These are phyloP conservation scores for Molanna angustata DNA, from an alignment of 2,888 invertebrate species.

Conservation along the genomic window DNA sequence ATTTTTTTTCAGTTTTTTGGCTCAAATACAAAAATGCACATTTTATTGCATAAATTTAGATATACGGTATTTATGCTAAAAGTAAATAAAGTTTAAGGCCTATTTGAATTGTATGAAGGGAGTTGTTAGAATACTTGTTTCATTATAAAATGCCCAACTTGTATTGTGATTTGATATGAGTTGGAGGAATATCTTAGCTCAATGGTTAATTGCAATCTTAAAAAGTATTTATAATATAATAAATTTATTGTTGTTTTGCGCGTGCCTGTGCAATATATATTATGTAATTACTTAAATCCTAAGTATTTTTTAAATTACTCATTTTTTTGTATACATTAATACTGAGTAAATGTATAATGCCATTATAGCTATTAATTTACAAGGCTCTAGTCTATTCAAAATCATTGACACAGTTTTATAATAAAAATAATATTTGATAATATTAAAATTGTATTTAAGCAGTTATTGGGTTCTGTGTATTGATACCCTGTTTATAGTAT, in stretches of 20 bases:
- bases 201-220: too few species aligned
- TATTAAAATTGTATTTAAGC: not conserved
- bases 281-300: not conserved
- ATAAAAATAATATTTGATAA: not conserved
- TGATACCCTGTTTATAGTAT: not conserved
- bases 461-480: not conserved
- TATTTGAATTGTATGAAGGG: too few species aligned
- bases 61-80: too few species aligned
- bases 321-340: not conserved
- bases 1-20: too few species aligned
- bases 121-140: too few species aligned
- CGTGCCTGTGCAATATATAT: not conserved
- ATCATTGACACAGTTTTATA: conserved; percentile 1
- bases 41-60: too few species aligned
- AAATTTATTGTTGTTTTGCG: not conserved
- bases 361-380: conserved; percentile 25
- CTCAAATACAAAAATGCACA: too few species aligned
- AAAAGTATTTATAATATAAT: not conserved
- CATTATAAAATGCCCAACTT: too few species aligned
- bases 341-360: conserved; percentile 21
- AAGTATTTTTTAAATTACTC: not conserved
- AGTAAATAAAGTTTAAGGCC: too few species aligned
- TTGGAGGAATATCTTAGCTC: too few species aligned
- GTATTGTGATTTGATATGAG: too few species aligned
- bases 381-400: conserved; percentile 8